phyloP scores from a whole-genome alignment of 2,797 vertebrate species.

The Eurystomus glaucurus region DNA sequence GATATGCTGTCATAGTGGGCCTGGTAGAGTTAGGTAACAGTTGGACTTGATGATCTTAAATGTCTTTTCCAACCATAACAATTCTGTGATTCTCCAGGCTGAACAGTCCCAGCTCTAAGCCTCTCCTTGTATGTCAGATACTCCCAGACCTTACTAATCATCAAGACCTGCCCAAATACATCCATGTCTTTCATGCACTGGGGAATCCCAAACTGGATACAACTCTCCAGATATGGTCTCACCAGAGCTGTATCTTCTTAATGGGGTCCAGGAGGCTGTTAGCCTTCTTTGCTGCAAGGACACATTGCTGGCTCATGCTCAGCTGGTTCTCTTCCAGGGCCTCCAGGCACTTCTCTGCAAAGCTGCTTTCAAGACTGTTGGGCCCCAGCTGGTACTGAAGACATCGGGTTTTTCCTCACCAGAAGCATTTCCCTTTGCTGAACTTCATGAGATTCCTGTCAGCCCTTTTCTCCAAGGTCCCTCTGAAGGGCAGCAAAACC shows the following conservation, averaged over 20 bases:
- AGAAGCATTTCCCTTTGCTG: background rate
- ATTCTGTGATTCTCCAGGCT: background rate
- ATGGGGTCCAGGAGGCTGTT: no score
- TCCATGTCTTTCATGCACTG: background rate
- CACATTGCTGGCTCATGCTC: background rate
- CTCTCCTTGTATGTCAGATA: background rate
- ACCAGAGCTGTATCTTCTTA: background rate
- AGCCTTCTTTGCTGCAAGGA: background rate
- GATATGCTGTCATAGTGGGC: no score
- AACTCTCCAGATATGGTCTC: background rate
- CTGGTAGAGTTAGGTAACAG: no score
- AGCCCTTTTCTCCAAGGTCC: no score
- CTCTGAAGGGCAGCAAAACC: no score
- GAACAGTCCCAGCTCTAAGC: background rate
- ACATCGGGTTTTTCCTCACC: background rate
- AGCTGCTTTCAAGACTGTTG: background rate
- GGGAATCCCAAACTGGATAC: background rate
- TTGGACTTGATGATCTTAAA: no score
- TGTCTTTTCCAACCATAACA: no score
- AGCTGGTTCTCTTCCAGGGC: background rate
- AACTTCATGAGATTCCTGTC: no score
- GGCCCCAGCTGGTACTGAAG: background rate
- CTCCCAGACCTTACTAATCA: background rate
- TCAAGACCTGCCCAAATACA: background rate
- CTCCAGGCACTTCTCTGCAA: background rate